phyloP scores from a whole-genome alignment of 2,888 invertebrate species.

The Halictus quadricinctus region DNA sequence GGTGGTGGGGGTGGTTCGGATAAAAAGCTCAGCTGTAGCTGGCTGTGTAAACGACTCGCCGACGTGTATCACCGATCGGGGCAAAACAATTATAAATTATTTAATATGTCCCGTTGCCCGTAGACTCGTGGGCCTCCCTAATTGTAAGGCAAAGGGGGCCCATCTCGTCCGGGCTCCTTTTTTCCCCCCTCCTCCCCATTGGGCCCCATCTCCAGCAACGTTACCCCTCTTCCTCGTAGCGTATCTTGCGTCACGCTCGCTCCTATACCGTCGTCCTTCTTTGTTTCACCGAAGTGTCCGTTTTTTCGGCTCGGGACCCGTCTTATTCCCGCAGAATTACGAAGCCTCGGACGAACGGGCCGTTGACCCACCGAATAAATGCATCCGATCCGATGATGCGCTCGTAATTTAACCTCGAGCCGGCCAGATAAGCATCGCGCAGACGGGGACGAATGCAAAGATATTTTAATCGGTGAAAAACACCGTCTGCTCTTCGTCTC shows the following conservation, averaged over 20 bases:
- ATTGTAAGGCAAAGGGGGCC: constrained; percentile 69
- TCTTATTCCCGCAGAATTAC: constrained; percentile 65
- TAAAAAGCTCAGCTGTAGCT: constrained; percentile 67
- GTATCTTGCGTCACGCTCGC: constrained; percentile 35
- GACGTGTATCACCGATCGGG: constrained; percentile 65
- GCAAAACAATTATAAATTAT: constrained; percentile 77
- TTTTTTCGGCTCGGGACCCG: constrained; percentile 44
- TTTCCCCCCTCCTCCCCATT: constrained; percentile 54
- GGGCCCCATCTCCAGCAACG: constrained; percentile 33
- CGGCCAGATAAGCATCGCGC: constrained; percentile 50
- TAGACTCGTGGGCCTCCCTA: constrained; percentile 63
- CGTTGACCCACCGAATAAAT: constrained; percentile 56
- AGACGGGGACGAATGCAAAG: constrained; percentile 42
- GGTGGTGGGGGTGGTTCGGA: constrained; percentile 16
- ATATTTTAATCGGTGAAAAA: constrained; percentile 54
- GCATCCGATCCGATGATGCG: constrained; percentile 59
- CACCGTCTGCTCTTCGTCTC: not conserved
- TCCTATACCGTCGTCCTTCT: constrained; percentile 11
- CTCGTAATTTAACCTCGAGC: constrained; percentile 59
- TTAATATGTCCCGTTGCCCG: constrained; percentile 69
- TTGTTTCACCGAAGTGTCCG: constrained; percentile 14
- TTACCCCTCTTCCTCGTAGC: constrained; percentile 29
- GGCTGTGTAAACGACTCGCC: constrained; percentile 71
- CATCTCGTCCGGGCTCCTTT: constrained; percentile 58
- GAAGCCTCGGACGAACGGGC: constrained; percentile 40